Percentiles rank a stretch among this genome's conserved stretches.
Conservation (phyloP, 64 coral and sea anemone genomes). For the Actinia tenebrosa region DNA sequence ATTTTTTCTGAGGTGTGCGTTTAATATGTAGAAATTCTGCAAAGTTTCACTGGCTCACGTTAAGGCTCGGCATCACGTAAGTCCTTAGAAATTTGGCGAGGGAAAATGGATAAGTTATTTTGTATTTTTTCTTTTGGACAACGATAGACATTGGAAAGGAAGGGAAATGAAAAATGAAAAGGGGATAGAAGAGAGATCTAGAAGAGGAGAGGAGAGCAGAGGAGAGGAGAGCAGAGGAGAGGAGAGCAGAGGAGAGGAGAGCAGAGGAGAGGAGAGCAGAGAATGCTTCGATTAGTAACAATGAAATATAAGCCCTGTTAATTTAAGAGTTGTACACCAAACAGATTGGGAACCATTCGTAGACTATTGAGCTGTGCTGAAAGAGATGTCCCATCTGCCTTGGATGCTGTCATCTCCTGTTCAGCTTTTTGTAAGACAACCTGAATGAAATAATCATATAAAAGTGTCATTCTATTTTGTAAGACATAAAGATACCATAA, state of each 20-base stretch:
- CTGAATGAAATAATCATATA: conserved; percentile 17
- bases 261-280: neutral
- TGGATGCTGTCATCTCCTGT: conserved; percentile 60
- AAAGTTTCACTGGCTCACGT: neutral
- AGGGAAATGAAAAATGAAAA: neutral
- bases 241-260: neutral
- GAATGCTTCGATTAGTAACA: neutral
- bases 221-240: neutral
- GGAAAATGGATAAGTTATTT: no score
- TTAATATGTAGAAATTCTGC: neutral
- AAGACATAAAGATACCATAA: neutral
- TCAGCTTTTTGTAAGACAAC: conserved; percentile 73
- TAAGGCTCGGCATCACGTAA: neutral
- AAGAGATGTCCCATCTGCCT: conserved; percentile 67
- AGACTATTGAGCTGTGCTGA: conserved; percentile 83
- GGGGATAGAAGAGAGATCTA: neutral
- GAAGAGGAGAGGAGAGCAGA: neutral
- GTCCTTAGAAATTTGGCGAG: neutral
- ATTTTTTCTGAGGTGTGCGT: neutral
- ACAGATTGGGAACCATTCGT: conserved; percentile 83
- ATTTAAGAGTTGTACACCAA: conserved; percentile 50
- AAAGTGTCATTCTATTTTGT: neutral
- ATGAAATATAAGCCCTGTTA: neutral
- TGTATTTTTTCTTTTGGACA: no score
- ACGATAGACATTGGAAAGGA: neutral